Evolutionary conservation across 1,140 invertebrate genomes (phyloP).

Genomic region (Rhagoletis pomonella): DNA sequence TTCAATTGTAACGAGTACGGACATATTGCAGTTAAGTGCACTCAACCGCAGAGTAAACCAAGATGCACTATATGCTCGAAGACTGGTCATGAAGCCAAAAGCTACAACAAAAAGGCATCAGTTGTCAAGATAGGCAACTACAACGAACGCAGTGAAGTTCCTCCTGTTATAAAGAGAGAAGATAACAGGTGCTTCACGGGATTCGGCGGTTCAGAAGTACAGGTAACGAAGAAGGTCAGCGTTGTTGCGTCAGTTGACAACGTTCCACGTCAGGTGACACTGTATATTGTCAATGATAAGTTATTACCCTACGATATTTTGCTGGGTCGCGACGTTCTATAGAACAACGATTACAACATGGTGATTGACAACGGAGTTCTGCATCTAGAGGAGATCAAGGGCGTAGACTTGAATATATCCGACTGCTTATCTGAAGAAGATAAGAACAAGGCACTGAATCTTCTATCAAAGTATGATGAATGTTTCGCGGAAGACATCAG

Average conservation of each 20-base stretch:
- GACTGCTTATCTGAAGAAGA: constrained; percentile 1
- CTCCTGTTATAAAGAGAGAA: not conserved
- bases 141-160: not conserved
- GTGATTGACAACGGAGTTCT: no score
- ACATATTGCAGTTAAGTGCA: not conserved
- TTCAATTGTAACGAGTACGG: constrained; percentile 11
- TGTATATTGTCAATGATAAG: not conserved
- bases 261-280: not conserved
- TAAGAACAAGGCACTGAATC: not conserved
- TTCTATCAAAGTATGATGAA: not conserved
- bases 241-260: not conserved
- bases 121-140: constrained; percentile 8
- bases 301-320: constrained; percentile 25
- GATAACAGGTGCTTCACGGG: not conserved
- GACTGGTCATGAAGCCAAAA: not conserved
- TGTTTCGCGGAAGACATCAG: constrained; percentile 43
- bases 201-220: not conserved
- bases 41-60: not conserved
- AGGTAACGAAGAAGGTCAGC: not conserved
- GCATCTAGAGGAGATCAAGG: not conserved
- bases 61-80: not conserved
- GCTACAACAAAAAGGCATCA: not conserved
- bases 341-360: not conserved
- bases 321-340: constrained; percentile 22
- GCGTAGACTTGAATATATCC: not conserved